Base-by-base conservation (phyloP, 2,113 vertebrate species). In the Apodemus speciosus region DNA sequence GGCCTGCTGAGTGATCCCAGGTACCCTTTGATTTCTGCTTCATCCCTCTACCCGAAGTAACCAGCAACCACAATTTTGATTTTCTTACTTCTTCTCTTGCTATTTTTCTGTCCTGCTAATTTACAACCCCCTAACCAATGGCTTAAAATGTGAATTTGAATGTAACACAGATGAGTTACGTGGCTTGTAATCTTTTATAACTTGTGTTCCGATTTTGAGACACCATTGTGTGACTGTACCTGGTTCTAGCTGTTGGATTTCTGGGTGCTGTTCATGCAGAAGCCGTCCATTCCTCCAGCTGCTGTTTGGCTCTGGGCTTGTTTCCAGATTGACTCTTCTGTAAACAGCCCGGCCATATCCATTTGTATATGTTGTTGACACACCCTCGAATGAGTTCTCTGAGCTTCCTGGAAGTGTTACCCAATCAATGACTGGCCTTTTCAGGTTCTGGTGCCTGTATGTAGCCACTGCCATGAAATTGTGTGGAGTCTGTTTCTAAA, bases 321-420 rank as follows among this genome's bases (percentile, higher is more conserved):
- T 62, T 76, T 71, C 49, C 30, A 35, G 21, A 5, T 10, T 62
- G 49, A 77, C 14, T 53, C 56, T n/a, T 73, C 75, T 8, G 32
- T 60, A 51, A 73, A 56, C 2, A 46, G 60, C 71, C 46, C 62
- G 49, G 81, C 32, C 16, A 9, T 90, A 2, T 88, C 9, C 51
- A 25, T 90, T 85, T 49, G 20, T 62, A 1, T 84, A 10, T 49
- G 46, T 38, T 84, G 6, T 49, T 62, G 49, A n/a, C 35, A 38
- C 69, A 72, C 23, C n/a, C 76, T 66, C 38, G 8, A n/a, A 58
- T 23, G 88, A 49, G 21, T 84, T 88, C 92, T 83, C 62, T 53
- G 62, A 77, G 84, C 56, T 89, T 83, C 76, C 89, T 87, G 13
- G 9, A 69, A 84, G 51, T 43, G 6, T 87, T 92, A 93, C 68